These are phyloP conservation scores for Lomographa bimaculata DNA, from an alignment of 2,888 invertebrate species.

Conservation along the genomic window DNA sequence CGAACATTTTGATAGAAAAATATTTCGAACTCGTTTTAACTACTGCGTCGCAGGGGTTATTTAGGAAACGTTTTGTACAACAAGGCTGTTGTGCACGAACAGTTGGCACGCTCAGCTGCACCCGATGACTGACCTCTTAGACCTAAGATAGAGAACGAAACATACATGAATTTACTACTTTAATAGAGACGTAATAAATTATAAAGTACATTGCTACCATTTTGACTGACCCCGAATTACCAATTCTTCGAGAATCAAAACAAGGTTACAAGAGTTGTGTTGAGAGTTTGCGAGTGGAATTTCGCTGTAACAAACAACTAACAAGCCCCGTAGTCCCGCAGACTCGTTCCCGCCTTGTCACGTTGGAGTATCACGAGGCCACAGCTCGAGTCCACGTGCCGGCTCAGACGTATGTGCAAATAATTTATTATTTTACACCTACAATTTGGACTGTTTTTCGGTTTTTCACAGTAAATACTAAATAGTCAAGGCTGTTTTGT, in stretches of 20 bases:
- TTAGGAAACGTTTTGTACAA: slow-evolving; percentile 27
- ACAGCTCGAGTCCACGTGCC: slow-evolving; percentile 43
- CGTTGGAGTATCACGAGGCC: slow-evolving; percentile 63
- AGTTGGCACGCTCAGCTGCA: slow-evolving; percentile 20
- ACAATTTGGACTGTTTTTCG: slow-evolving; percentile 36
- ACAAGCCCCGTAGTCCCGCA: background rate
- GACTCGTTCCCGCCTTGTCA: slow-evolving; percentile 41
- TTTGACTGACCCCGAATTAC: slow-evolving; percentile 4
- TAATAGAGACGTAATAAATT: no score
- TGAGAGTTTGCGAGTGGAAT: no score
- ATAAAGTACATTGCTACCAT: no score
- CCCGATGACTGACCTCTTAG: slow-evolving; percentile 34
- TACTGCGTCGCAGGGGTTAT: slow-evolving; percentile 29
- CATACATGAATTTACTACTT: slow-evolving; percentile 12
- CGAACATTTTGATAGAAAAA: slow-evolving; percentile 52
- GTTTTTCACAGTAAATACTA: slow-evolving; percentile 20
- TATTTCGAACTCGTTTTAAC: slow-evolving; percentile 46
- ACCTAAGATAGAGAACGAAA: slow-evolving; percentile 6
- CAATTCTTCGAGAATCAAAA: slow-evolving; percentile 5
- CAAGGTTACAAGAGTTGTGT: slow-evolving; percentile 1
- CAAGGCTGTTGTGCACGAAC: slow-evolving; percentile 26
- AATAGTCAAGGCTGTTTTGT: slow-evolving; percentile 15
- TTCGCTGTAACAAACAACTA: slow-evolving; percentile 9
- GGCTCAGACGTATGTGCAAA: slow-evolving; percentile 47
- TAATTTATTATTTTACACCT: slow-evolving; percentile 47